Evolutionary conservation across 2,888 invertebrate species (phyloP).

Genomic region (Peribatodes rhomboidaria): DNA sequence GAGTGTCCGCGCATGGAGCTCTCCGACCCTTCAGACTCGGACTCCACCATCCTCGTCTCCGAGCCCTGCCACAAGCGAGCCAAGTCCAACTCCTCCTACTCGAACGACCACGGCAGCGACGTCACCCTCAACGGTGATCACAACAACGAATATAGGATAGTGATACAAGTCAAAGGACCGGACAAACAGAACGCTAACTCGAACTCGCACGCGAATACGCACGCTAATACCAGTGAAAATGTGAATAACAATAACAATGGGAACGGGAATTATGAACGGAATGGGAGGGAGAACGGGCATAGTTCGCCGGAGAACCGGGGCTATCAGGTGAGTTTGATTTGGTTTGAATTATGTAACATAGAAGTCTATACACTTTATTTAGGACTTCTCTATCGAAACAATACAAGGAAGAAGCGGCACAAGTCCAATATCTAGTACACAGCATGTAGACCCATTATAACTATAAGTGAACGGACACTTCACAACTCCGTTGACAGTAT

Average conservation of each 20-base stretch:
- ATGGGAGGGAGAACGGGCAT: constrained; percentile 79
- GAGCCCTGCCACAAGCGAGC: constrained; percentile 89
- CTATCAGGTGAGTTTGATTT: constrained; percentile 79
- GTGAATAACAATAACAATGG: constrained; percentile 77
- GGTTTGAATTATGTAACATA: no score
- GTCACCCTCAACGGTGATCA: constrained; percentile 82
- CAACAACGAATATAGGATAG: constrained; percentile 89
- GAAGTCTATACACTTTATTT: no score
- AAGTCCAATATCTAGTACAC: no score
- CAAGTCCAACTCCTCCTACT: constrained; percentile 78
- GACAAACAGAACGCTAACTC: constrained; percentile 73
- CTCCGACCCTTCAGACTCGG: constrained; percentile 95
- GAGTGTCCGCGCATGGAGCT: constrained; percentile 94
- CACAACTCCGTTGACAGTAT: no score
- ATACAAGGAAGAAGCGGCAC: no score
- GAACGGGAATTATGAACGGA: constrained; percentile 79
- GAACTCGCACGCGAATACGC: constrained; percentile 45
- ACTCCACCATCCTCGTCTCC: constrained; percentile 94
- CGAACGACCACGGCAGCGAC: constrained; percentile 87
- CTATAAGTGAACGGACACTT: no score
- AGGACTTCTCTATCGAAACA: no score
- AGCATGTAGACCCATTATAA: no score
- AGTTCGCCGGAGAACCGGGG: constrained; percentile 86
- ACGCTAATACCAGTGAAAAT: constrained; percentile 59
- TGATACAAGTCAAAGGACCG: constrained; percentile 89